These are phyloP conservation scores for Drosophila algonquin DNA, from an alignment of 2,888 invertebrate species.

Conservation along the genomic window DNA sequence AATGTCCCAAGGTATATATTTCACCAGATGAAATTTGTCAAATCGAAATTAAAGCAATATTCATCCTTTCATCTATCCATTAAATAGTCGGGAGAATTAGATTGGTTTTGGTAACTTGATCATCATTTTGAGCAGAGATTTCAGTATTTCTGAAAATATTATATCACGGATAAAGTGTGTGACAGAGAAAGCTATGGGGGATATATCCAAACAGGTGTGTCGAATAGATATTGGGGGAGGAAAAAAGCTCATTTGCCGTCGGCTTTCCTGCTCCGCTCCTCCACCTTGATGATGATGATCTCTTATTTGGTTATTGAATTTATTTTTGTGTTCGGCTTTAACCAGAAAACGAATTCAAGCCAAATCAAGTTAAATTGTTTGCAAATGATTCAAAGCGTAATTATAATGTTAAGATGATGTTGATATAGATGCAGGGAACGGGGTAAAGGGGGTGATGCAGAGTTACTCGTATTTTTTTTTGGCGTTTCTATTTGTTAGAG, in stretches of 20 bases:
- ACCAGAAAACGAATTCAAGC: conserved; percentile 33
- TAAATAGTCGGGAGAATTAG: conserved; percentile 18
- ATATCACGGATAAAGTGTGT: conserved; percentile 6
- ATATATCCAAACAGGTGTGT: conserved; percentile 26
- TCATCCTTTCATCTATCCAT: conserved; percentile 30
- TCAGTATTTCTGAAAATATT: conserved; percentile 38
- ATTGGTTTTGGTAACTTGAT: conserved; percentile 39
- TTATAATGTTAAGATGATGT: conserved; percentile 76
- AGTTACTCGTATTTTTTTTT: conserved; percentile 28
- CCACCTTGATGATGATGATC: conserved; percentile 18
- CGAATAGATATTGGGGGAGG: background rate
- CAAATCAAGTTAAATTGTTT: conserved; percentile 56
- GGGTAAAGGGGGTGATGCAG: conserved; percentile 2
- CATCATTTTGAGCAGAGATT: conserved; percentile 27
- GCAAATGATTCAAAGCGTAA: conserved; percentile 74
- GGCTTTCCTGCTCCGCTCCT: conserved; percentile 16
- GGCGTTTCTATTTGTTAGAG: conserved; percentile 66
- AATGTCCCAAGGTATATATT: conserved; percentile 7
- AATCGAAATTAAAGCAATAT: conserved; percentile 17
- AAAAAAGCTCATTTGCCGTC: conserved; percentile 29
- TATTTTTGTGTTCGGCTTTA: conserved; percentile 3
- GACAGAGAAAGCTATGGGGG: background rate
- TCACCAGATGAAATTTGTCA: conserved; percentile 35
- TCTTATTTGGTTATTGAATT: conserved; percentile 30
- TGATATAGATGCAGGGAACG: conserved; percentile 36